Evolutionary conservation across 2,888 invertebrate species (phyloP), one percentile per base, ranked within the genome.

Genomic region (Acanthoscelides obtectus): DNA sequence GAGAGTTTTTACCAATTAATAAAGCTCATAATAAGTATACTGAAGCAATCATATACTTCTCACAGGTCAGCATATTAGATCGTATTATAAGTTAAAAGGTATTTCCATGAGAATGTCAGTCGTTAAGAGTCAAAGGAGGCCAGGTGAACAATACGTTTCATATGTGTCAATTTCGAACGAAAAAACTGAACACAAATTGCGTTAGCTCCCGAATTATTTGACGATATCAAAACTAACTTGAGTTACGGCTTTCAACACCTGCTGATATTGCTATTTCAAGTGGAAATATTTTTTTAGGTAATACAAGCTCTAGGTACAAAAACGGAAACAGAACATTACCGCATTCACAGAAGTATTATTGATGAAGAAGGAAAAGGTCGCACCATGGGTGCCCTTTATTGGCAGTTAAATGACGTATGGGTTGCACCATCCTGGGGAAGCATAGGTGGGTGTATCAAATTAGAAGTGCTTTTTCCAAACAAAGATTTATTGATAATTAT

Each of bases 361-460:
- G 84, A 87, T 76, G 81, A 81, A 21, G 74, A 83, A n/a, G 90
- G 91, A 0, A 84, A 88, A 78, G 93, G 93, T 4, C 83, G 87
- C 74, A 99, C 98, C 0, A 98, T 98, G 97, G 99, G 99, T 0
- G 96, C 98, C 0, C 87, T 99, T 70, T 99, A 97, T 85, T 99
- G 99, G 99, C 99, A 99, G 85, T 86, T 99, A 17, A 98, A 99
- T 83, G 98, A 99, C 84, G 94, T 98, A 45, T 99, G 99, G 99
- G 94, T 95, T 79, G 98, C 96, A 0, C 97, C 98, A 0, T 94
- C 97, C 0, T 99, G 99, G 99, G 92, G 97, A 5, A 91, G 95
- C 27, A 94, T 98, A 76, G 95, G 95, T 90, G 81, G 75, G 25
- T 25, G 6, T n/a, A n/a, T n/a, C n/a, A n/a, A n/a, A n/a, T n/a